These are phyloP conservation scores for Sebastolobus altivelis DNA, from an alignment of 2,797 vertebrate species.

Conservation along the genomic window DNA sequence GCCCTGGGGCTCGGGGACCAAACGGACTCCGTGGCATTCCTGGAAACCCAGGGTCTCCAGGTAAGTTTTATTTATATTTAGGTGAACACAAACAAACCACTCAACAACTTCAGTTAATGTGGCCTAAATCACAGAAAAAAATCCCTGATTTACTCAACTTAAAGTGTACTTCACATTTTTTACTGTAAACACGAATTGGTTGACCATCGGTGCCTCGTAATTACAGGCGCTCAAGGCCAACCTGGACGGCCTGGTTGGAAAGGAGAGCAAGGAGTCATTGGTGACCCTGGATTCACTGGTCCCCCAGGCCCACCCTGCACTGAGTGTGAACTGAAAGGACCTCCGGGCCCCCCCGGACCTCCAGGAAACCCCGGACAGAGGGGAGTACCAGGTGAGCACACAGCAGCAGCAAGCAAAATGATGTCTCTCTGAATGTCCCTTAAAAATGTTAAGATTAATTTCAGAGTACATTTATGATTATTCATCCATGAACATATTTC, in stretches of 20 bases:
- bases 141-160: background rate
- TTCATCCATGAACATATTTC: background rate
- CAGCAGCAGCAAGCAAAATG: background rate
- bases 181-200: background rate
- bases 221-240: constrained; percentile 63
- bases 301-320: constrained; percentile 51
- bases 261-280: constrained; percentile 58
- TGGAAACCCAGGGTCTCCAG: constrained; percentile 65
- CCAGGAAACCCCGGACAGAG: constrained; percentile 56
- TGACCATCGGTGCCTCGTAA: background rate
- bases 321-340: constrained; percentile 8
- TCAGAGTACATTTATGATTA: background rate
- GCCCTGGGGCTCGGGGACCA: constrained; percentile 37
- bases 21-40: constrained; percentile 56
- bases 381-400: constrained; percentile 59
- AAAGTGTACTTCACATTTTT: background rate
- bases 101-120: background rate
- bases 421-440: background rate
- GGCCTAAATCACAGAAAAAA: background rate
- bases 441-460: background rate
- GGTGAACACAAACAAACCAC: constrained; percentile 16
- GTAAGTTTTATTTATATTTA: constrained; percentile 32
- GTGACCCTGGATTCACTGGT: constrained; percentile 66
- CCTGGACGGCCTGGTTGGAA: constrained; percentile 61
- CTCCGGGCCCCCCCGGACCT: constrained; percentile 53